These are phyloP conservation scores for Cichlasoma orientale DNA, from an alignment of 2,797 vertebrate genomes.

Conservation along the genomic window DNA sequence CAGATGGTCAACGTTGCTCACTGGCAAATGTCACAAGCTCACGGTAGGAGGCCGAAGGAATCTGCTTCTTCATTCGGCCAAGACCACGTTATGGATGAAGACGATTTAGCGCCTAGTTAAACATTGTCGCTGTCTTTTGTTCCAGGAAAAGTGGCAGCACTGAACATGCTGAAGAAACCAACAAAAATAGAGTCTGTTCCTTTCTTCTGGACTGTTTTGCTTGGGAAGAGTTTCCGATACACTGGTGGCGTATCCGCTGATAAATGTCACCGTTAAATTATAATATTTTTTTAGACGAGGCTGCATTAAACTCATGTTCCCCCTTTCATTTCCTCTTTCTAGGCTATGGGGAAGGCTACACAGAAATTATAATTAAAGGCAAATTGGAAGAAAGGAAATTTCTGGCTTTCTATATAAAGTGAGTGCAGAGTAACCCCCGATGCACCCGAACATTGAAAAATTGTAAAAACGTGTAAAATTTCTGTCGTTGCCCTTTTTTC, in stretches of 20 bases:
- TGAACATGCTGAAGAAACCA: conserved; percentile 85
- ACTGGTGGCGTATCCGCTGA: conserved; percentile 73
- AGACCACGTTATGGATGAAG: not conserved
- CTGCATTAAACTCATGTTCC: not conserved
- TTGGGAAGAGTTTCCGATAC: conserved; percentile 86
- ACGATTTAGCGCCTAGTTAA: not conserved
- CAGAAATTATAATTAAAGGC: conserved; percentile 87
- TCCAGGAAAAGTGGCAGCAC: conserved; percentile 85
- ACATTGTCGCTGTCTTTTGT: not conserved
- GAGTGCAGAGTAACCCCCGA: conserved; percentile 29
- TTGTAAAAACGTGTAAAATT: not conserved
- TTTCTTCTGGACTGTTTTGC: conserved; percentile 89
- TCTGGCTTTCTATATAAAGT: conserved; percentile 91
- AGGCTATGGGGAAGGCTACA: conserved; percentile 88
- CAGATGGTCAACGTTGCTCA: conserved; percentile 82
- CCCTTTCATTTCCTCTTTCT: conserved; percentile 15
- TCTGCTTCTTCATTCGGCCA: not conserved
- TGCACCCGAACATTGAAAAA: not conserved
- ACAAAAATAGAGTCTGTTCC: conserved; percentile 81
- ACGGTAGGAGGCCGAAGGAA: conserved; percentile 74
- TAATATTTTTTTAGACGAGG: not conserved
- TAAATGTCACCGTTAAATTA: not conserved
- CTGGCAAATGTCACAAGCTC: conserved; percentile 89
- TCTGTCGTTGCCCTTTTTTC: conserved; percentile 8
- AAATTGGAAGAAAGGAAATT: conserved; percentile 84